Evolutionary conservation across 1,140 invertebrate genomes (phyloP).

Genomic region (Diachasma alloeum): DNA sequence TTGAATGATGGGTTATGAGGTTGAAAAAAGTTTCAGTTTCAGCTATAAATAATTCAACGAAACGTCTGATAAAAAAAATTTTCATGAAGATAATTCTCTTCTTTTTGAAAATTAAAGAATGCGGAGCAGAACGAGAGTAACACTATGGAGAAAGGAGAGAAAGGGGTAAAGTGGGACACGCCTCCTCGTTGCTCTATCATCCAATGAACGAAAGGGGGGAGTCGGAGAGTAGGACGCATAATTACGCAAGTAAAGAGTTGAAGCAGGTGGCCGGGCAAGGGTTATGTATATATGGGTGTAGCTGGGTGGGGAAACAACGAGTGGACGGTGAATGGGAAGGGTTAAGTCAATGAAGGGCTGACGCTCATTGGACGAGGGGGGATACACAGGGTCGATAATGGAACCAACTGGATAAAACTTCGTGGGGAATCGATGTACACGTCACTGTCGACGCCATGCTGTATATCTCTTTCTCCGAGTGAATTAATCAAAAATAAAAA

Average conservation of each 20-base stretch:
- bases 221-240: conserved; percentile 41
- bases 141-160: background rate
- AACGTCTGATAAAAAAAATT: background rate
- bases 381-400: conserved; percentile 24
- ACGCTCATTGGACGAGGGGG: conserved; percentile 30
- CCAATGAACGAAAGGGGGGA: conserved; percentile 41
- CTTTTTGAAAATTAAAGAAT: background rate
- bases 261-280: conserved; percentile 49
- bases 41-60: too few relatives aligned
- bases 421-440: conserved; percentile 20
- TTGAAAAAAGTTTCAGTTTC: too few relatives aligned
- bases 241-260: conserved; percentile 50
- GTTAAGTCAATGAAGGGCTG: conserved; percentile 48
- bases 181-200: background rate
- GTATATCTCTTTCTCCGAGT: background rate
- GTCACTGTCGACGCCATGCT: conserved; percentile 20
- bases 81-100: background rate
- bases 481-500: too few relatives aligned
- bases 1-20: too few relatives aligned
- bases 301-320: background rate
- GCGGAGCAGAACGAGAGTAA: background rate
- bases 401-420: conserved; percentile 13
- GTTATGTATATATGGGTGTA: conserved; percentile 25
- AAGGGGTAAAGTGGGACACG: conserved; percentile 11
- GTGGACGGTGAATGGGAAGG: conserved; percentile 39